Base-by-base conservation (phyloP, 2,797 vertebrate species). In the Thripadectes ignobilis region DNA sequence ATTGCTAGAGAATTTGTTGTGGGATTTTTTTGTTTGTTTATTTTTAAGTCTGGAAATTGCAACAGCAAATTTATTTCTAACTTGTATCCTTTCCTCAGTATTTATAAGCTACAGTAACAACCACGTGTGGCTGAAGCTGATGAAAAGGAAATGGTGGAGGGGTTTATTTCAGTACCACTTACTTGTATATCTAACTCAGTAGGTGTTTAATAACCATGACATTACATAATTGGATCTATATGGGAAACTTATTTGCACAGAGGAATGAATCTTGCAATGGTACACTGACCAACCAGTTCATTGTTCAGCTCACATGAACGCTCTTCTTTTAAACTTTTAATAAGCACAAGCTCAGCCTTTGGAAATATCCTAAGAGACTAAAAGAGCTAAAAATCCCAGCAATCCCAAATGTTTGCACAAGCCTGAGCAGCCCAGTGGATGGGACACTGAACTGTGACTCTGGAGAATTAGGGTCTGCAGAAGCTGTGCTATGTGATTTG, bases 181-280 rank as follows among this genome's bases (percentile, higher is more conserved):
- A 61, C 45, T 78, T 81, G 30, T 41, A 45, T 46, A 57, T 58
- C 63, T 30, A 76, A 85, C 13, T 73, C 58, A 66, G 83, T 55
- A 73, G 73, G 69, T 92, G 66, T 86, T 93, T 90, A 95, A 76
- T 79, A 94, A 73, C 73, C 59, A 69, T 67, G 63, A 69, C 74
- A 72, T 84, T 91, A 63, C 32, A 55, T 82, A 86, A 92, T 87
- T 93, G 90, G 27, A 63, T 90, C 69, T 88, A 15, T 55, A 45
- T n/a, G 77, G 36, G n/a, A 85, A 82, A 82, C 26, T 85, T 63
- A 57, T 15, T 81, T 24, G 67, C 66, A 52, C 39, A n/a, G 7
- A 51, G 39, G 54, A 92, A 57, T 57, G 29, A 52, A 36, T 69
- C 69, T 86, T 84, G 73, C 52, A 10, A 29, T 78, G 83, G 58